Base-by-base conservation (phyloP, 2,888 invertebrate species). In the Allophyes oxyacanthae region DNA sequence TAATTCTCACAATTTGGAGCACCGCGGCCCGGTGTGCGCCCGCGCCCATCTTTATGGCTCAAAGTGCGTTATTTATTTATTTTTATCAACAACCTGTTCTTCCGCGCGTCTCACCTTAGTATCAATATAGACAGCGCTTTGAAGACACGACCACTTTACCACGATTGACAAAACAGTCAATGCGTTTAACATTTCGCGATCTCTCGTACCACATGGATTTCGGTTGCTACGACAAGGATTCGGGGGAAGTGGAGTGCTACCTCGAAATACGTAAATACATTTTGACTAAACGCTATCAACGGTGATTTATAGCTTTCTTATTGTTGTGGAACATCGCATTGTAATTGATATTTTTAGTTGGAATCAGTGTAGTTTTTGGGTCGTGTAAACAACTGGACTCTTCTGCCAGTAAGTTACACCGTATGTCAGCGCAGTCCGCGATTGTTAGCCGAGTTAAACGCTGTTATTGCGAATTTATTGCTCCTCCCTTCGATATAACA, bases 221-320 rank as follows among this genome's bases (percentile, higher is more conserved):
- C 89, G 95, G 95, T 83, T 95, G 95, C 89, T 91, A 94, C 86
- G 95, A 95, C 90, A 96, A 95, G 84, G 95, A 95, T 78, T 96
- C 96, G 60, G 96, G 96, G 76, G 95, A 96, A 87, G 92, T 95
- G 91, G 96, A 96, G 93, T 95, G 95, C 91, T 96, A 95, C 94
- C 89, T 96, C 82, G 96, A 96, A 94, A 95, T 95, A 94, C 94
- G 95, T 95, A 94, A 95, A 95, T 94, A 90, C 84, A 82, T 87
- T 90, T 89, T 88, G 75, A 83, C 84, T 89, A 86, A 87, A 86
- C 86, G 84, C 82, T 85, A 84, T 83, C 79, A 78, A 81, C 85
- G 82, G 83, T 82, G 79, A 84, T 88, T 86, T 84, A 85, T 82
- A 82, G 82, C 85, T 85, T 83, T 86, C 85, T 87, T 82, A 88